phyloP scores from a whole-genome alignment of 2,113 vertebrate genomes.

The Charadrius vociferus region DNA sequence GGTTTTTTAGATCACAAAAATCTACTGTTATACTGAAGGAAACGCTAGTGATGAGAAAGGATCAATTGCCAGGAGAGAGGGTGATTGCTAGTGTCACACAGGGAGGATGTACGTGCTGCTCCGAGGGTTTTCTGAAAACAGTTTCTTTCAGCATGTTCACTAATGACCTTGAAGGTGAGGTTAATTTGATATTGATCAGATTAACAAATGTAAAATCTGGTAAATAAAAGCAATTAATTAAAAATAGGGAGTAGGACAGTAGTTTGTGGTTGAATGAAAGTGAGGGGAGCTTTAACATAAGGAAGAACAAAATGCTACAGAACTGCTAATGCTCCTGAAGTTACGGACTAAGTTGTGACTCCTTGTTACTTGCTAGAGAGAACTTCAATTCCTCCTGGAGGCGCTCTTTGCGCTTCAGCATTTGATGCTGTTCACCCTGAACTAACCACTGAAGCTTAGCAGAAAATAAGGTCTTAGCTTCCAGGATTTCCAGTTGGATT shows the following conservation, averaged over 20 bases:
- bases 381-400: neutral
- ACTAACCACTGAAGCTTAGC: neutral
- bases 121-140: neutral
- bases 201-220: conserved; percentile 61
- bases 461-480: neutral
- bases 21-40: neutral
- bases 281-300: conserved; percentile 39
- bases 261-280: conserved; percentile 28
- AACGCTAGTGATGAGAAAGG: neutral
- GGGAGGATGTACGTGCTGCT: neutral
- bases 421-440: neutral
- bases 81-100: neutral
- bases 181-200: conserved; percentile 70
- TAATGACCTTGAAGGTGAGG: conserved; percentile 60
- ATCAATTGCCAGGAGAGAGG: neutral
- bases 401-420: neutral
- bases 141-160: neutral
- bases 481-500: neutral
- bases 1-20: neutral
- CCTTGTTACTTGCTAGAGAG: neutral
- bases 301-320: conserved; percentile 14
- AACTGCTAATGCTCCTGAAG: neutral
- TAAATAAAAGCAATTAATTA: conserved; percentile 63
- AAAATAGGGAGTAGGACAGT: conserved; percentile 14
- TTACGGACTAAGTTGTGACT: neutral